phyloP scores from a whole-genome alignment of 2,888 invertebrate species.

The Erebia epiphron region DNA sequence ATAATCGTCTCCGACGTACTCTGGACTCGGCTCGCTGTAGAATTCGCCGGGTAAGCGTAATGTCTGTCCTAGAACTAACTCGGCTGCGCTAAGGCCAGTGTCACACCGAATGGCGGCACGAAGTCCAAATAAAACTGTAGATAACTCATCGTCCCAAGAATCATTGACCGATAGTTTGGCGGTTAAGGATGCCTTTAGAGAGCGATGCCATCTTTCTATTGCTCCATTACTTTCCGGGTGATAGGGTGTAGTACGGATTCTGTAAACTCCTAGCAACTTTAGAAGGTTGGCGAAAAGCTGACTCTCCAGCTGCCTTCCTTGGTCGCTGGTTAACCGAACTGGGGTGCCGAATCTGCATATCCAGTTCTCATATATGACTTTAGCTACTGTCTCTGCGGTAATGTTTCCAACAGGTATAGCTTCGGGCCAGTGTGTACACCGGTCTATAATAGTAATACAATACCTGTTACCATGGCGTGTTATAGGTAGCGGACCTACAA shows the following conservation, averaged over 20 bases:
- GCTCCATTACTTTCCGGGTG: neutral
- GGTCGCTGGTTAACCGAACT: constrained; percentile 37
- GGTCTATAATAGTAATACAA: constrained; percentile 41
- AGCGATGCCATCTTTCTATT: neutral
- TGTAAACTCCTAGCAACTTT: neutral
- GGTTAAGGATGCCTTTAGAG: neutral
- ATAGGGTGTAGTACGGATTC: neutral
- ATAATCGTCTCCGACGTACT: neutral
- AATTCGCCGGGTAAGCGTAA: constrained; percentile 3
- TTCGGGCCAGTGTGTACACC: constrained; percentile 44
- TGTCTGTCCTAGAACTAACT: neutral
- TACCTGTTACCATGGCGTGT: constrained; percentile 35
- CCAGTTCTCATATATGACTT: constrained; percentile 38
- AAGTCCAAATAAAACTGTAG: neutral
- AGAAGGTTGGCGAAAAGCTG: neutral
- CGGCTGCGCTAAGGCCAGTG: neutral
- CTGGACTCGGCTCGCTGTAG: neutral
- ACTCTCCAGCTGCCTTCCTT: constrained; percentile 42
- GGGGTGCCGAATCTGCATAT: constrained; percentile 39
- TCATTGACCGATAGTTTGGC: neutral
- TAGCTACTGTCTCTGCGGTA: constrained; percentile 34
- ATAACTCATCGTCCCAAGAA: neutral
- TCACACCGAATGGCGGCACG: neutral
- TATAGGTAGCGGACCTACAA: constrained; percentile 42
- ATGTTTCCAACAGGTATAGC: constrained; percentile 38